Evolutionary conservation across 2,797 vertebrate genomes (phyloP).

Genomic region (Halcyon chelicuti): DNA sequence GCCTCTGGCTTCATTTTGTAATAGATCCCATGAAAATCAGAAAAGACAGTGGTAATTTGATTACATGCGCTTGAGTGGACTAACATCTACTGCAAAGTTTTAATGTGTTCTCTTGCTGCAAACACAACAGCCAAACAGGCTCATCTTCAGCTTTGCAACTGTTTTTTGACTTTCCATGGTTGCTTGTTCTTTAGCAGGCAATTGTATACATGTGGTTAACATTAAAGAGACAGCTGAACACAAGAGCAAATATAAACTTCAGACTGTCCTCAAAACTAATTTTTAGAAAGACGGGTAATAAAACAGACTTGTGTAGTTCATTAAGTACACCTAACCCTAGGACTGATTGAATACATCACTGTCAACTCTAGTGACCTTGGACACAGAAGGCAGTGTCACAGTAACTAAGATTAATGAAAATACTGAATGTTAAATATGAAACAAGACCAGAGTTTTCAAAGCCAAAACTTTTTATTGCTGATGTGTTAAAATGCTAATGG

Average conservation of each 20-base stretch:
- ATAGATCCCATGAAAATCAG: neutral
- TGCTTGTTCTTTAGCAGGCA: neutral
- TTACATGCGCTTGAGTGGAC: neutral
- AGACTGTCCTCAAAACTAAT: neutral
- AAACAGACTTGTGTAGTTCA: conserved; percentile 25
- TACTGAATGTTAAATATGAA: conserved; percentile 22
- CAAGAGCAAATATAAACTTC: neutral
- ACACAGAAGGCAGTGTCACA: neutral
- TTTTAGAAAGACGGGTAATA: conserved; percentile 34
- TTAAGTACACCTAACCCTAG: conserved; percentile 1
- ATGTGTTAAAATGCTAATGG: conserved; percentile 21
- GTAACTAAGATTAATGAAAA: conserved; percentile 49
- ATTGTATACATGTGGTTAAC: neutral
- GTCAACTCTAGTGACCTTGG: conserved; percentile 20
- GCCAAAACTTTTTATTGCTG: conserved; percentile 34
- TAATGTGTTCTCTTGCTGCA: neutral
- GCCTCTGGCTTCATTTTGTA: neutral
- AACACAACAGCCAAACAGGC: neutral
- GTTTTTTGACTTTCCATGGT: neutral
- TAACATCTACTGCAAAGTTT: neutral
- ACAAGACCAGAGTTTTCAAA: conserved; percentile 27
- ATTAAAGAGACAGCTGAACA: neutral
- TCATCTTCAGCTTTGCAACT: neutral
- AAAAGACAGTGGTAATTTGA: neutral
- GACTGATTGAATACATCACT: conserved; percentile 38